phyloP scores from a whole-genome alignment of 37 sponge, comb jelly and placozoan genomes.

The Oscarella lobularis region DNA sequence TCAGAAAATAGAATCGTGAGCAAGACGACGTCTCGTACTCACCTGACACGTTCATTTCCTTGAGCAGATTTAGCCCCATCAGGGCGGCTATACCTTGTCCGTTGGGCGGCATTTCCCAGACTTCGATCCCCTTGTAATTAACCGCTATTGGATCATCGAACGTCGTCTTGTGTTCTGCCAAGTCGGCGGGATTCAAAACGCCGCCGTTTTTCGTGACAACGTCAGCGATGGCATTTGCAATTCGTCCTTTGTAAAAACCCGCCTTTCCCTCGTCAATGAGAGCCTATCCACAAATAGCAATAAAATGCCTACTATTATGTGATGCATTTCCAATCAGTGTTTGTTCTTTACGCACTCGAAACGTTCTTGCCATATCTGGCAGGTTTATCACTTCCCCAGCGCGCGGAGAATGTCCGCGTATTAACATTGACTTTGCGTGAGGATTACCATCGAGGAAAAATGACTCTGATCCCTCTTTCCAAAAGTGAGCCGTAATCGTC shows the following conservation, averaged over 20 bases:
- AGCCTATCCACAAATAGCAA: neutral
- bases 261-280: constrained; percentile 35
- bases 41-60: constrained; percentile 45
- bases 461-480: constrained; percentile 19
- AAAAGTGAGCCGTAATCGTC: constrained; percentile 31
- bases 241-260: constrained; percentile 57
- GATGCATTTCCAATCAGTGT: too few relatives aligned
- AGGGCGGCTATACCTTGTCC: constrained; percentile 79
- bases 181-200: constrained; percentile 43
- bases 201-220: constrained; percentile 55
- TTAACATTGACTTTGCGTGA: constrained; percentile 41
- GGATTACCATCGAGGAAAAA: constrained; percentile 22
- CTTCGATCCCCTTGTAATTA: constrained; percentile 40
- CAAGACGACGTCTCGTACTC: neutral
- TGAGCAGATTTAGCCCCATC: constrained; percentile 60
- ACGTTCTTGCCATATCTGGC: constrained; percentile 58
- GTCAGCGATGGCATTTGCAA: constrained; percentile 58
- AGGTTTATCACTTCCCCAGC: constrained; percentile 67
- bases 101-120: constrained; percentile 85
- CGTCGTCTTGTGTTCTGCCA: constrained; percentile 34
- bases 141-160: constrained; percentile 53
- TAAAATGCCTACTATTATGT: neutral
- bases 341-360: constrained; percentile 39
- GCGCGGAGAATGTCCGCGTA: constrained; percentile 33
- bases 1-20: neutral